Percentiles rank a stretch among this genome's conserved stretches.
Conservation (phyloP, 53 echinoderm and acorn worm genomes). For the Actinopyga echinites region DNA sequence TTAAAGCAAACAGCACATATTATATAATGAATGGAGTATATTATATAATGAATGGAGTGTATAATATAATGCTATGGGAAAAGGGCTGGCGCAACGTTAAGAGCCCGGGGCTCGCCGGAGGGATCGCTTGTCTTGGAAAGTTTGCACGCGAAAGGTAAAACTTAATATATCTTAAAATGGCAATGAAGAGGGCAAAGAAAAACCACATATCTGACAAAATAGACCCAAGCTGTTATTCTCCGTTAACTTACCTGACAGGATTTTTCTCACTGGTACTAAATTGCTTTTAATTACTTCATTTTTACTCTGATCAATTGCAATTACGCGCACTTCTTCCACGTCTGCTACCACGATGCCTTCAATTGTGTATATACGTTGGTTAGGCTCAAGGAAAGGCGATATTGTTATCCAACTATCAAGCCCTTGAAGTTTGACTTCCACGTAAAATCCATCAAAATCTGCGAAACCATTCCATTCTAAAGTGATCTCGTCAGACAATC, state of each 20-base stretch:
- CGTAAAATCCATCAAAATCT: conserved; percentile 10
- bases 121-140: no score
- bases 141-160: no score
- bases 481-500: neutral
- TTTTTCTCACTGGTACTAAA: neutral
- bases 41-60: no score
- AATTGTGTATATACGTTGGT: neutral
- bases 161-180: no score
- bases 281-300: neutral
- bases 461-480: neutral
- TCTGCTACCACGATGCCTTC: conserved; percentile 6
- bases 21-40: no score
- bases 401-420: conserved; percentile 1
- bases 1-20: no score
- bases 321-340: conserved; percentile 1
- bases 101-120: no score
- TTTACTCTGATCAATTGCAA: conserved; percentile 31
- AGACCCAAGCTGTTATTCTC: no score
- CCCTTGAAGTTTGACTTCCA: neutral
- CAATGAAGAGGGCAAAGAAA: no score
- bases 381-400: neutral
- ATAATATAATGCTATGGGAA: no score
- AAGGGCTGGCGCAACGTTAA: no score
- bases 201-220: no score
- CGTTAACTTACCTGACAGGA: neutral